Evolutionary conservation across 2,113 vertebrate genomes (phyloP), one percentile per base, ranked within the genome.

Genomic region (Scomber japonicus): DNA sequence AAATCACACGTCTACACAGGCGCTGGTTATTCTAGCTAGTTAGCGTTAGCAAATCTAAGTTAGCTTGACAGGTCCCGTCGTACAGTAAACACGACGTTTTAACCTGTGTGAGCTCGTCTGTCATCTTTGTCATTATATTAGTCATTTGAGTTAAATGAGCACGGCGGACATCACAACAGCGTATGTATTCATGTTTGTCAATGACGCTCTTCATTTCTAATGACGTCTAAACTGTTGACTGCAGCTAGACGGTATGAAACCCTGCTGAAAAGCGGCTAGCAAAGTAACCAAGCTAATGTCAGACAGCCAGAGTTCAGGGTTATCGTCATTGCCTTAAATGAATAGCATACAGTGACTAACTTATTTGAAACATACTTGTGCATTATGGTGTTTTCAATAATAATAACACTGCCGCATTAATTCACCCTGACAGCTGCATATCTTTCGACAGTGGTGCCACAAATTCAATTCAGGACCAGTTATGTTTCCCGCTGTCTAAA

Each of bases 11-110:
- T 54, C n/a, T 66, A 11, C 3, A 7, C 1, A 40, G 62, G 19
- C 64, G 64, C 30, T 48, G 24, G 24, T 45, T 17, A n/a, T 46
- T 49, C 17, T 7, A 69, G 87, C 71, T 21, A 62, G 60, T 79
- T 89, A 92, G 92, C 60, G 60, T 79, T 89, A 92, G 92, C 88
- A 66, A 0, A 5, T 44, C 31, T 51, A 13, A 19, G 72, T 60
- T 89, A 90, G 89, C 90, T 73, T 87, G 87, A 85, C 81, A 71
- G 80, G 15, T 86, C 73, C 63, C 61, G 40, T 72, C 75, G 35
- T 40, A 40, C 35, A 40, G 73, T 80, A 79, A 89, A 89, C 84
- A 87, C 35, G 35, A 40, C 35, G 35, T 40, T 40, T 40, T 40
- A 40, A 40, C 35, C 35, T 7, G 9, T 40, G 7, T 40, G 9